Evolutionary conservation across 2,113 vertebrate genomes (phyloP), one percentile per base, ranked within the genome.

Genomic region (Clinocottus analis): DNA sequence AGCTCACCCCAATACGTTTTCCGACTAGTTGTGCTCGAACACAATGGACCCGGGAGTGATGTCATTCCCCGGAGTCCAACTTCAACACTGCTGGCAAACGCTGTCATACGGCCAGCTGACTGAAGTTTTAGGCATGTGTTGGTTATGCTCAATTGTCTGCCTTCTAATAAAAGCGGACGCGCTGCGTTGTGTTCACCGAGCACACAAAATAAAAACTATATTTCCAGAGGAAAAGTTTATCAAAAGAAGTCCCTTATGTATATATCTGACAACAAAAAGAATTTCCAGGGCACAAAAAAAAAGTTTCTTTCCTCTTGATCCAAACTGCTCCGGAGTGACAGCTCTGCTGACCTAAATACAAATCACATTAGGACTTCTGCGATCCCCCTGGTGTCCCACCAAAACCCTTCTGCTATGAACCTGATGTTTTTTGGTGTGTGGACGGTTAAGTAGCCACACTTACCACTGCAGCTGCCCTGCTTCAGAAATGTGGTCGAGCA

Each of bases 391-490:
- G n/a, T n/a, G n/a, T n/a, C 80, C 83, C 76, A 81, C 53, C 39
- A 72, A 61, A 93, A 64, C 51, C 60, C 56, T 62, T 69, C 76
- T 77, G 70, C 59, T 79, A 79, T 75, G 84, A 87, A 90, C 87
- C 83, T 86, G 86, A 84, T 86, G 82, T 81, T 88, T 89, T n/a
- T 72, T 79, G 71, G 77, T 76, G 10, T 58, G 45, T 60, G 82
- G 79, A 85, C 85, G 86, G 82, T 66, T 11, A 83, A 86, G 88
- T 72, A 75, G 82, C 86, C 33, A 65, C 72, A 79, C 83, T 91
- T 75, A 85, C 86, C 75, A 59, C 80, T 84, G 86, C 93, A 91
- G 91, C 93, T 86, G 87, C 87, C 80, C 80, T 53, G 87, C 74
- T 88, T 80, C 84, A 90, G 84, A 90, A 89, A 87, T 78, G 88